Base-by-base conservation (phyloP, 2,888 invertebrate species). In the Agrochola litura region DNA sequence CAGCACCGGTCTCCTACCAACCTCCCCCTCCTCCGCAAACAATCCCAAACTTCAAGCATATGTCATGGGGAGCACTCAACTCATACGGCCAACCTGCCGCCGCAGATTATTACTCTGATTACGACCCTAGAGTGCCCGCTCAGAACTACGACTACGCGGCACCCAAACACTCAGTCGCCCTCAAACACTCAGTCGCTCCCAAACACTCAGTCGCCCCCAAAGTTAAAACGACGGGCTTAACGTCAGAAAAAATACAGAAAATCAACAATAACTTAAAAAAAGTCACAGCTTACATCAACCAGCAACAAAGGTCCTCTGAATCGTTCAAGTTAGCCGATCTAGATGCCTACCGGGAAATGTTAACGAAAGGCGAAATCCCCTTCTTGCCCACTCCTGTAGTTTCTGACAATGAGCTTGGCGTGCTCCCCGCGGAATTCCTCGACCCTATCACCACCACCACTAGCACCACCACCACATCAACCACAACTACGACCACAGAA, bases 81-180 rank as follows among this genome's bases (percentile, higher is more conserved):
- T 96, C 96, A 3, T 96, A 96, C 86, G 96, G 96, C 9, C 95
- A 95, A 86, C 96, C 96, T 0, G 96, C 95, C 3, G 90, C 92
- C 64, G 81, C 88, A 2, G 95, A 97, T 22, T 88, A 94, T 14
- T 96, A 93, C 82, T 81, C 91, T 1, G 93, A 95, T 65, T 95
- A 94, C 79, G 93, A 95, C 61, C 95, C 95, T 8, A 86, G 92
- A 69, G 86, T 93, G 0, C 88, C 93, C 12, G 10, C 22, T 6
- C 68, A 46, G 3, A 64, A 54, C n/a, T 94, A 93, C 78, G 92
- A 93, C 66, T 92, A 94, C 82, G 94, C 94, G 0, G 76, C 94
- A 8, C 87, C 95, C 2, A 96, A 96, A 85, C 92, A 91, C 19
- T 93, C 94, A 6, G 83, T 89, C 0, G 84, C 79, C 0, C 91